phyloP scores from a whole-genome alignment of 2,113 vertebrate genomes.

The Recurvirostra avosetta region DNA sequence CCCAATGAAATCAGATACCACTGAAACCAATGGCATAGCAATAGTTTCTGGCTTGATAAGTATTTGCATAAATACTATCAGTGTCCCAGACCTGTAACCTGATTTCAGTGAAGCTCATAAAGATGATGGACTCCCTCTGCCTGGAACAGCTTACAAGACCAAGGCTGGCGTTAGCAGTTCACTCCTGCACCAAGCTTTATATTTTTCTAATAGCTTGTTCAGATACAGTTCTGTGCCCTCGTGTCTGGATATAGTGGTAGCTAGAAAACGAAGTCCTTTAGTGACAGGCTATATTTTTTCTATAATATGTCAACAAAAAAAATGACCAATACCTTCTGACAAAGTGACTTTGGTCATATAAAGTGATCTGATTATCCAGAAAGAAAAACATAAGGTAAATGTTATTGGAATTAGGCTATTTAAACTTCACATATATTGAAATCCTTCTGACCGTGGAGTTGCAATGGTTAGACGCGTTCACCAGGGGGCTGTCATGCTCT shows the following conservation, averaged over 20 bases:
- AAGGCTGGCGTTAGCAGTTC: background rate
- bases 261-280: background rate
- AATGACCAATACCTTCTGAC: background rate
- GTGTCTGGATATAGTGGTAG: background rate
- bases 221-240: background rate
- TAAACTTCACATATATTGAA: too few species aligned
- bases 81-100: background rate
- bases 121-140: background rate
- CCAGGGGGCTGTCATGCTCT: background rate
- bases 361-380: background rate
- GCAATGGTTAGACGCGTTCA: background rate
- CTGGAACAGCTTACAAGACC: background rate
- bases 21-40: background rate
- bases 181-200: background rate
- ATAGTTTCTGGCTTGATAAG: background rate
- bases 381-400: background rate
- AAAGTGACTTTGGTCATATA: background rate
- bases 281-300: background rate
- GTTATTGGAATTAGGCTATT: background rate
- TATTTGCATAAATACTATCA: background rate
- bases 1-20: background rate
- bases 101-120: background rate
- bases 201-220: background rate
- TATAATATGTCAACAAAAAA: background rate
- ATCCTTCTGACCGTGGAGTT: too few species aligned